Percentiles rank a stretch among this genome's conserved stretches.
These are phyloP conservation scores for Agapornis roseicollis DNA, from an alignment of 2,113 vertebrate genomes.

Conservation along the genomic window DNA sequence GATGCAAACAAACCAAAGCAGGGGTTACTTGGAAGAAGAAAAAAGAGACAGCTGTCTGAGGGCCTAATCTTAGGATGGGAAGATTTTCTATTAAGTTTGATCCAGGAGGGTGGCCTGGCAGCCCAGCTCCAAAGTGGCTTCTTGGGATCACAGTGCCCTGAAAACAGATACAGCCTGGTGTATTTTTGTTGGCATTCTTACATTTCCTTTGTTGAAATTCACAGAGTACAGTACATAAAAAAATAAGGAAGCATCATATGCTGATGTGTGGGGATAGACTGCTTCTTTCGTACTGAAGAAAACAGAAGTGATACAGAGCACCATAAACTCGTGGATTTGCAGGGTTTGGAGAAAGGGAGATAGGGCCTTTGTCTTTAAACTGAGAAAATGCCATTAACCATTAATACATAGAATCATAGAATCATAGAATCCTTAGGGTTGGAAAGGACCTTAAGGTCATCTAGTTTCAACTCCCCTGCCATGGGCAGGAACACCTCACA, in stretches of 20 bases:
- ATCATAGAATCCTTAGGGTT: too few species aligned
- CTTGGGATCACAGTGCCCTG: neutral
- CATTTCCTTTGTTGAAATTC: neutral
- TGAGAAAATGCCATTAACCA: neutral
- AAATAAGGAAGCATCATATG: neutral
- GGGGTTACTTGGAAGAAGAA: neutral
- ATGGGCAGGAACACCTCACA: too few species aligned
- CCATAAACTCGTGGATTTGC: neutral
- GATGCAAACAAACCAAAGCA: neutral
- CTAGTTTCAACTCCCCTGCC: too few species aligned
- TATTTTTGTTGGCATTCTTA: neutral
- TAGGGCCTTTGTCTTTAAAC: neutral
- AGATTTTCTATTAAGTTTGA: neutral
- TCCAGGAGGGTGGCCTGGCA: neutral
- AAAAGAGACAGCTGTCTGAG: neutral
- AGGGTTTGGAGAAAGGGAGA: neutral
- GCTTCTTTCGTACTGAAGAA: neutral
- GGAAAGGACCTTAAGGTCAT: too few species aligned
- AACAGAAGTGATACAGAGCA: neutral
- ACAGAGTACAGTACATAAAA: neutral
- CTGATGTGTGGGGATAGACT: neutral
- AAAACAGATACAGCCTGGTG: neutral
- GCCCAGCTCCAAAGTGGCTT: neutral
- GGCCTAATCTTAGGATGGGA: neutral
- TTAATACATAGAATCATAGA: neutral